Conservation (phyloP, 2,113 vertebrate genomes). For the Cygnus buccinator region DNA sequence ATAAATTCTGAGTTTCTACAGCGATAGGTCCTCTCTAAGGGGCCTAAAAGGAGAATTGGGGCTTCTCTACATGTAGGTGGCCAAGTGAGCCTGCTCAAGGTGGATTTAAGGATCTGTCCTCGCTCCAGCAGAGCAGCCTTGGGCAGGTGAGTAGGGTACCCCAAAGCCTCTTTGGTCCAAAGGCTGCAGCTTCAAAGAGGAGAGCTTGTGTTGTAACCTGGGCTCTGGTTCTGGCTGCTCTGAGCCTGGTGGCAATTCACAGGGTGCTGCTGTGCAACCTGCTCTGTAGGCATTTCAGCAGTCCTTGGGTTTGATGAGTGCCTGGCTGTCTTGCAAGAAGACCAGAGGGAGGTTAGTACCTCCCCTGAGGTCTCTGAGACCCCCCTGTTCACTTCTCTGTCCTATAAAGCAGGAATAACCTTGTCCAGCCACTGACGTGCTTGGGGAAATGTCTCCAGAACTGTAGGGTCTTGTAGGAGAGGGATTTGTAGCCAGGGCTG, state of each 20-base stretch:
- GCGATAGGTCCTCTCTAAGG: not conserved
- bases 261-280: not conserved
- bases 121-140: not conserved
- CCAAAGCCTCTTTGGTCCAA: not conserved
- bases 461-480: not conserved
- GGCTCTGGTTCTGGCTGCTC: not conserved
- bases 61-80: accelerated
- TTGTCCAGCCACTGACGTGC: not conserved
- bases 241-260: not conserved
- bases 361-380: not conserved
- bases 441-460: not conserved
- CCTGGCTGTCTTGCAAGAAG: not conserved
- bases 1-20: not conserved
- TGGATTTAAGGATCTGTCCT: not conserved
- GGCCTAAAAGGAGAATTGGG: not conserved
- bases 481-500: not conserved
- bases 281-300: not conserved
- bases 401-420: not conserved
- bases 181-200: not conserved
- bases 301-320: not conserved
- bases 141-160: not conserved
- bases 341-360: not conserved
- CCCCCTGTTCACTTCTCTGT: accelerated
- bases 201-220: not conserved
- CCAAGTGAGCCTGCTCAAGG: not conserved